Percentiles rank a stretch among this genome's conserved stretches.
These are phyloP conservation scores for Drosophila ogumai DNA, from an alignment of 1,140 invertebrate species.

Conservation along the genomic window DNA sequence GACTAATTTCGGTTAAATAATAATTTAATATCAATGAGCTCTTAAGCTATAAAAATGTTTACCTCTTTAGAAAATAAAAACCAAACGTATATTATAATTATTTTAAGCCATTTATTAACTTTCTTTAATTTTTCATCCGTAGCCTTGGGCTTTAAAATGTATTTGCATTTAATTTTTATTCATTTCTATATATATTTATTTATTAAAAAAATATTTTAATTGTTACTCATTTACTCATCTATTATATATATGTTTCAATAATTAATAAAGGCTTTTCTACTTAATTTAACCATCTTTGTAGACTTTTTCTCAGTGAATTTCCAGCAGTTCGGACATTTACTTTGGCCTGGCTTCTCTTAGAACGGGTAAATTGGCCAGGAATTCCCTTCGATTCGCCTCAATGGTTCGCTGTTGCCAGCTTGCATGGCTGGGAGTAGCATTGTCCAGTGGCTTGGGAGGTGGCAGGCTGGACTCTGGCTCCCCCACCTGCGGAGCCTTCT, in stretches of 20 bases:
- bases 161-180: not conserved
- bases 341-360: conserved; percentile 37
- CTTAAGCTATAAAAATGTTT: not conserved
- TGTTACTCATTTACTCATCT: not conserved
- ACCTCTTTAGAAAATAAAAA: not conserved
- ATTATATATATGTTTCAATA: not conserved
- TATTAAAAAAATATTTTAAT: not conserved
- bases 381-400: conserved; percentile 75
- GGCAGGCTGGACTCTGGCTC: conserved; percentile 19
- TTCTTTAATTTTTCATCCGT: conserved; percentile 1
- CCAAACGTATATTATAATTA: not conserved
- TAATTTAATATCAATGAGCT: not conserved
- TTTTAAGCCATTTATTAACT: not conserved
- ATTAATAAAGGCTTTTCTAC: not conserved
- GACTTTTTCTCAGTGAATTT: conserved; percentile 1
- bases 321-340: conserved; percentile 37
- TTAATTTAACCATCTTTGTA: conserved; percentile 1
- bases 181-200: not conserved
- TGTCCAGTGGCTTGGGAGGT: conserved; percentile 56
- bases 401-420: conserved; percentile 73
- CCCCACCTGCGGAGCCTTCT: conserved; percentile 65
- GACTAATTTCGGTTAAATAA: conserved; percentile 12
- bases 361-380: conserved; percentile 69
- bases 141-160: not conserved
- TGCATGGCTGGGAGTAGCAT: conserved; percentile 28